Percentiles rank a stretch among this genome's conserved stretches.
Evolutionary conservation across 2,888 invertebrate species (phyloP).

Genomic region (Thysanoteuthis rhombus): DNA sequence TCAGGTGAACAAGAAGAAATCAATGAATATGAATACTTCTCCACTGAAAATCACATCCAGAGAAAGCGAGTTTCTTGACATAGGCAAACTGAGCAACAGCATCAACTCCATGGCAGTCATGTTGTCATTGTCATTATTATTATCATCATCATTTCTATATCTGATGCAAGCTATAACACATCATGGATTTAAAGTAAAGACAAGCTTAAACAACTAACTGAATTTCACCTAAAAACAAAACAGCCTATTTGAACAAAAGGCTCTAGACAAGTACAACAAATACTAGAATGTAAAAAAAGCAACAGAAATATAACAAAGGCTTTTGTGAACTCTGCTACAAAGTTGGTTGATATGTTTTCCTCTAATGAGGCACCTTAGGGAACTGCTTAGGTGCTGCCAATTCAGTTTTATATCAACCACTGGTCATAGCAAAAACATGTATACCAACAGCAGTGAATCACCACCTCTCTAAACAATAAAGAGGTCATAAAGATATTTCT

Average conservation of each 20-base stretch:
- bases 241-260: background rate
- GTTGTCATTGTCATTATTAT: too few relatives aligned
- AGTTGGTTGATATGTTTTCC: background rate
- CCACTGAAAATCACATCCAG: too few relatives aligned
- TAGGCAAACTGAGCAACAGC: too few relatives aligned
- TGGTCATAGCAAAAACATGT: background rate
- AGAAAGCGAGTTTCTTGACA: too few relatives aligned
- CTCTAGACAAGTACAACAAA: background rate
- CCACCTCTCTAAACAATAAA: background rate
- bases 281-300: background rate
- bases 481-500: background rate
- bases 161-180: too few relatives aligned
- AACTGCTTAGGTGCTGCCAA: background rate
- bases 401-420: background rate
- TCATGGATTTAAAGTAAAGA: too few relatives aligned
- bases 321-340: background rate
- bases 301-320: background rate
- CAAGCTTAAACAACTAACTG: background rate
- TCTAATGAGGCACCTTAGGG: background rate
- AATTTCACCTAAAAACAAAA: background rate
- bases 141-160: too few relatives aligned
- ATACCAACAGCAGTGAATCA: background rate
- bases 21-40: too few relatives aligned
- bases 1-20: too few relatives aligned
- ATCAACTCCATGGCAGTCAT: too few relatives aligned